These are phyloP conservation scores for Fragum fragum DNA, from an alignment of 2,888 invertebrate species.

Conservation along the genomic window DNA sequence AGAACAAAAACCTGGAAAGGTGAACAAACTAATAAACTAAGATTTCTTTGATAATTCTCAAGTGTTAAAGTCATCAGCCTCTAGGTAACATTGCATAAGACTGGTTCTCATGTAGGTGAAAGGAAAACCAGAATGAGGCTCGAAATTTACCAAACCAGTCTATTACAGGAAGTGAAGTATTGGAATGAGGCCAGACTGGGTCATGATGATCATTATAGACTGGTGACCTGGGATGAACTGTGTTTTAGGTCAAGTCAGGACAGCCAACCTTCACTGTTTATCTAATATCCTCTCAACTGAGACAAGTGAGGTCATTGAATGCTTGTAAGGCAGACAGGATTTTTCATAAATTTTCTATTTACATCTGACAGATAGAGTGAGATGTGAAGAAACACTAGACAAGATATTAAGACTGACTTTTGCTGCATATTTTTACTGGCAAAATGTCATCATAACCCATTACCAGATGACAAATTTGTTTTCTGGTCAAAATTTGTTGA, in stretches of 20 bases:
- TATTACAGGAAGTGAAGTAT: conserved; percentile 33
- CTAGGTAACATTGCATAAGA: conserved; percentile 20
- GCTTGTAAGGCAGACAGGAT: background rate
- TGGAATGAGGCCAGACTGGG: conserved; percentile 42
- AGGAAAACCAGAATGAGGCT: conserved; percentile 50
- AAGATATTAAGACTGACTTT: too few species aligned
- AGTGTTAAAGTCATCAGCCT: conserved; percentile 3
- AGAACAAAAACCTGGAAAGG: background rate
- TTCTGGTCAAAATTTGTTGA: too few species aligned
- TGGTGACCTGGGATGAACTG: conserved; percentile 49
- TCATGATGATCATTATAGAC: conserved; percentile 36
- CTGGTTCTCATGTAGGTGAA: conserved; percentile 38
- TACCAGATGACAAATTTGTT: too few species aligned
- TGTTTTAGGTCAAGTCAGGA: conserved; percentile 38
- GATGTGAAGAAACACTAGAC: too few species aligned
- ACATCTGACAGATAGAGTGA: background rate
- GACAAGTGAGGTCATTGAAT: background rate
- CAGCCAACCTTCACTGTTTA: conserved; percentile 15
- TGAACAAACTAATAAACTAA: background rate
- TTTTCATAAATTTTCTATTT: background rate
- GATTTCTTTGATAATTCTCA: background rate
- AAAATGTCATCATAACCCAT: too few species aligned
- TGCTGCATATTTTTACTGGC: too few species aligned
- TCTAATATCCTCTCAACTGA: background rate
- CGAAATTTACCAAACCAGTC: conserved; percentile 32